Evolutionary conservation across 1,140 invertebrate genomes (phyloP), one percentile per base, ranked within the genome.

Genomic region (Pseudobourletiella spinata): DNA sequence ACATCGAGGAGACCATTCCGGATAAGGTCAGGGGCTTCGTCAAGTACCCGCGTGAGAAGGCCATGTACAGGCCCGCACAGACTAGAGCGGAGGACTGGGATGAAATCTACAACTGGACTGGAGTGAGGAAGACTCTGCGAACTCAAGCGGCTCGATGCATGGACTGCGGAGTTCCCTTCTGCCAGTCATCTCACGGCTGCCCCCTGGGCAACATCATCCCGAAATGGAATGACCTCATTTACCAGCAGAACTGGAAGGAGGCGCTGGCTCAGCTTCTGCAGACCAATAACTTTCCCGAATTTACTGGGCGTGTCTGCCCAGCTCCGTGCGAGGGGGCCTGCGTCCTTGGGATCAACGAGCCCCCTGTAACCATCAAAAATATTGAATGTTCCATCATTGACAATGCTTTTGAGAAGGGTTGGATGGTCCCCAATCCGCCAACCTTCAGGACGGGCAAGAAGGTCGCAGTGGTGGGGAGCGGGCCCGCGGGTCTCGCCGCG

Each of bases 221-320:
- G 24, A 97, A 97, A 78, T 99, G 94, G 92, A 99, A 99, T 77
- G 91, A 98, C 76, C 82, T 98, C 0, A 82, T 99, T 2, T 98
- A 90, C 77, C 85, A 89, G 66, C 87, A 89, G 54, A 90, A 97
- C 72, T 99, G 96, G 96, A 84, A 88, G 64, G 91, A 97, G 75
- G 97, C 97, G n/a, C 78, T 99, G 1, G 84, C 88, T 66, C 92
- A 97, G 71, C 80, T 99, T 26, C 78, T 97, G 59, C 95, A 98
- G 76, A 99, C 96, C 1, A 99, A 99, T 73, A 99, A 99, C 74
- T 99, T 99, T 78, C 96, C 96, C 82, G 96, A 99, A 77, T 99
- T 99, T 74, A 99, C 95, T 51, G 96, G 96, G 2, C 80, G 96
- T 71, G 95, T 98, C 11, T 99, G 96, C 74, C 96, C 96, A 14